These are phyloP conservation scores for Lepidonotus clava DNA, from an alignment of 2,888 invertebrate genomes.

Conservation along the genomic window DNA sequence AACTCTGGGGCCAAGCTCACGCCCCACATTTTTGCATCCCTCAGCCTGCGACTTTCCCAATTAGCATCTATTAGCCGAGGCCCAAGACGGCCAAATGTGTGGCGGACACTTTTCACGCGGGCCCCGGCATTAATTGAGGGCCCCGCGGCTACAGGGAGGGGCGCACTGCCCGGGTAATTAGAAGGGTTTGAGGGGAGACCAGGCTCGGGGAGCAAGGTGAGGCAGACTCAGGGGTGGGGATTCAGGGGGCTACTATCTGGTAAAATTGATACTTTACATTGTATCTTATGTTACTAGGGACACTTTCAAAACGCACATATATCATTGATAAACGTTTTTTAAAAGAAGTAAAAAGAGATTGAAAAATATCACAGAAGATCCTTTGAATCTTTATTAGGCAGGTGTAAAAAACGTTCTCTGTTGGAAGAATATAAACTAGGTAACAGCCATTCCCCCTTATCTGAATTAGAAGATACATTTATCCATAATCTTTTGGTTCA, in stretches of 20 bases:
- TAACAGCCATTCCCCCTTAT: too few species aligned
- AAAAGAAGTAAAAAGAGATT: too few species aligned
- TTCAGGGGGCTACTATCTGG: background rate
- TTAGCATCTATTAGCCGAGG: conserved; percentile 40
- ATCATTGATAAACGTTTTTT: too few species aligned
- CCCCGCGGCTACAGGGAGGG: conserved; percentile 15
- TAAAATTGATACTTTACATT: too few species aligned
- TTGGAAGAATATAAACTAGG: too few species aligned
- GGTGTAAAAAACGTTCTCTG: too few species aligned
- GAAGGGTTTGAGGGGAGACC: conserved; percentile 7
- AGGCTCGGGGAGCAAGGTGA: background rate
- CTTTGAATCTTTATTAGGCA: too few species aligned
- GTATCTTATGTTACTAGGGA: too few species aligned
- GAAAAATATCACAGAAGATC: too few species aligned
- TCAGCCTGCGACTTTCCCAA: conserved; percentile 18
- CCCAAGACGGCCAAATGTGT: conserved; percentile 26
- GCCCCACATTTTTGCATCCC: conserved; percentile 32
- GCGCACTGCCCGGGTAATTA: conserved; percentile 34
- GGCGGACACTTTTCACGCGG: conserved; percentile 32
- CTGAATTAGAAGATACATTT: too few species aligned
- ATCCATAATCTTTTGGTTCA: too few species aligned
- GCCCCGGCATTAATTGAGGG: background rate
- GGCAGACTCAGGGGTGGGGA: background rate
- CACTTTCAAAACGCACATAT: too few species aligned
- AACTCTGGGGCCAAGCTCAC: conserved; percentile 9